Percentiles rank a stretch among this genome's conserved stretches.
These are phyloP conservation scores for Enoplosus armatus DNA, from an alignment of 2,797 vertebrate genomes.

Conservation along the genomic window DNA sequence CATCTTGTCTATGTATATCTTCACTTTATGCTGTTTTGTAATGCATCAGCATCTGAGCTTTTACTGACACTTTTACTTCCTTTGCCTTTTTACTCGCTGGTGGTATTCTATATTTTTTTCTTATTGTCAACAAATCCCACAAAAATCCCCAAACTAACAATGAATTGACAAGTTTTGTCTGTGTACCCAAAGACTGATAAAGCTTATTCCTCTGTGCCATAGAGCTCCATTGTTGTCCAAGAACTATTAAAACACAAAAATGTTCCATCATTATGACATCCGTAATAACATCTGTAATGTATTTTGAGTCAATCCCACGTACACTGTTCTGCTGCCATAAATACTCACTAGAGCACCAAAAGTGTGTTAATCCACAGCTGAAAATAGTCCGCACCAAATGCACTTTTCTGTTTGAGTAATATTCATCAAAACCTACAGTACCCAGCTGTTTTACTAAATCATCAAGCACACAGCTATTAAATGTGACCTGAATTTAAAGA, in stretches of 20 bases:
- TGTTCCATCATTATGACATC: constrained; percentile 1
- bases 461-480: too few species aligned
- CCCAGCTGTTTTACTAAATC: not conserved
- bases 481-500: too few species aligned
- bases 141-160: not conserved
- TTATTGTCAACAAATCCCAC: constrained; percentile 3
- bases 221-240: not conserved
- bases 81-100: not conserved
- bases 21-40: constrained; percentile 4
- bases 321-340: not conserved
- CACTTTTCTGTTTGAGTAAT: not conserved
- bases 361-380: not conserved
- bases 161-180: not conserved
- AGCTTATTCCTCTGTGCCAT: not conserved
- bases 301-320: not conserved
- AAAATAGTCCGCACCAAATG: not conserved
- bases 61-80: not conserved
- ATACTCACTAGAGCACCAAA: not conserved
- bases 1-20: constrained; percentile 2
- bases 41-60: constrained; percentile 10
- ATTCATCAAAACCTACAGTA: not conserved
- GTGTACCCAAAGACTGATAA: not conserved
- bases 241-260: not conserved
- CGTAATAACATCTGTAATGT: not conserved
- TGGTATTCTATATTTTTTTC: not conserved